These are phyloP conservation scores for Coregonus suidteri DNA, from an alignment of 2,797 vertebrate genomes.

Conservation along the genomic window DNA sequence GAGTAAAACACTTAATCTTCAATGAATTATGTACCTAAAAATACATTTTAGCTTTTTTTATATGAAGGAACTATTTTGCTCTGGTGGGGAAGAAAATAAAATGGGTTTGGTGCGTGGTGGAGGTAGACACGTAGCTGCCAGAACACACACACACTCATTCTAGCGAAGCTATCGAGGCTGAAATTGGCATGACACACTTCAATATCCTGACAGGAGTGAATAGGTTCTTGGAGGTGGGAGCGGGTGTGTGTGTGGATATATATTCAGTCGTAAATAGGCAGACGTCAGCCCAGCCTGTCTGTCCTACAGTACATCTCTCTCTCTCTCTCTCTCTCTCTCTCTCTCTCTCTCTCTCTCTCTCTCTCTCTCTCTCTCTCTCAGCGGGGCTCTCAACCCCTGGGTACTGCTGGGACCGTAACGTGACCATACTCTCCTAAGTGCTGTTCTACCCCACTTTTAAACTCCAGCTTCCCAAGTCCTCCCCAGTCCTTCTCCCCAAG, in stretches of 20 bases:
- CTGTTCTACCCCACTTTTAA: conserved; percentile 36
- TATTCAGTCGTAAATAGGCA: conserved; percentile 36
- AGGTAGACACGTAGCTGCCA: conserved; percentile 36
- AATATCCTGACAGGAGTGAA: conserved; percentile 67
- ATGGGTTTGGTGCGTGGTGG: conserved; percentile 33
- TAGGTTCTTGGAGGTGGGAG: conserved; percentile 57
- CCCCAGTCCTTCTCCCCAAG: too few species aligned
- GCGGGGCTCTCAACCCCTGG: conserved; percentile 60
- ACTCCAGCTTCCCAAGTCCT: conserved; percentile 40
- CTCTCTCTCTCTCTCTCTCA: conserved; percentile 58
- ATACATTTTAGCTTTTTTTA: conserved; percentile 9
- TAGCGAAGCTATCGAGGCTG: conserved; percentile 55
- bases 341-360: neutral
- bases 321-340: neutral
- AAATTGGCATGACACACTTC: conserved; percentile 70
- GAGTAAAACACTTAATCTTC: conserved; percentile 66
- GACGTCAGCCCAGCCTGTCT: conserved; percentile 37
- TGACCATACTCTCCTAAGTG: conserved; percentile 64
- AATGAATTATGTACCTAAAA: conserved; percentile 63
- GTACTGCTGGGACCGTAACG: conserved; percentile 62
- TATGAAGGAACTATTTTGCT: conserved; percentile 61
- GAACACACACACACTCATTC: conserved; percentile 25
- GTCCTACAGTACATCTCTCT: conserved; percentile 23
- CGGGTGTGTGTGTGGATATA: conserved; percentile 44
- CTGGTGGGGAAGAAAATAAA: conserved; percentile 58